Evolutionary conservation across 2,113 vertebrate genomes (phyloP).

Genomic region (Mirza zaza): DNA sequence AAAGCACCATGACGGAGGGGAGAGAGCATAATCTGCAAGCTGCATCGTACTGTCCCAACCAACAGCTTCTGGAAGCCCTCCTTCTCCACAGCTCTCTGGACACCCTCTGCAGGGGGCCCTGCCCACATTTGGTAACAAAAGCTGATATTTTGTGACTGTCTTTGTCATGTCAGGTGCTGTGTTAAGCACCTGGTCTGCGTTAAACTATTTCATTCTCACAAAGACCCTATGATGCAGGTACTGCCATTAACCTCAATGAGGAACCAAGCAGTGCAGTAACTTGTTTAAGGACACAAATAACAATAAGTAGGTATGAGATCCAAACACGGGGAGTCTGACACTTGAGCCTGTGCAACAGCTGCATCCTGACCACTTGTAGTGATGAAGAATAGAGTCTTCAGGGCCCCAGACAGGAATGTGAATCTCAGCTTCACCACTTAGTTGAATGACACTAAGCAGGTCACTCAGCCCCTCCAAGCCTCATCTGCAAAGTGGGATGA

Average conservation of each 20-base stretch:
- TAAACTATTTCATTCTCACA: not conserved
- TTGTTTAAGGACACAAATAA: not conserved
- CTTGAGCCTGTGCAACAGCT: not conserved
- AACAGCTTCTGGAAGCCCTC: not conserved
- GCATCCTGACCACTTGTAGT: not conserved
- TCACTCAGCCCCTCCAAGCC: not conserved
- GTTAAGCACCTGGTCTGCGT: not conserved
- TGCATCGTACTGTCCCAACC: not conserved
- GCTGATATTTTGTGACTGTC: not conserved
- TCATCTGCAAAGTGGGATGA: not conserved
- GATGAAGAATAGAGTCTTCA: not conserved
- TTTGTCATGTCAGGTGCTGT: rapidly evolving
- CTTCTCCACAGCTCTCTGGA: not conserved
- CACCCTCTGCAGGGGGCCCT: not conserved
- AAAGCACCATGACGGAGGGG: not conserved
- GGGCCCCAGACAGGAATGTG: not conserved
- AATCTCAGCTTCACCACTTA: not conserved
- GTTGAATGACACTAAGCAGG: not conserved
- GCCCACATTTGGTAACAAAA: not conserved
- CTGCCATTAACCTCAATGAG: not conserved
- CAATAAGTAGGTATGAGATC: not conserved
- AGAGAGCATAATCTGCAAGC: not conserved
- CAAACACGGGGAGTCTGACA: not conserved
- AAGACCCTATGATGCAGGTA: not conserved
- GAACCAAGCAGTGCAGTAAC: not conserved